Evolutionary conservation across 2,797 vertebrate species (phyloP).

Genomic region (Phoeniculus purpureus): DNA sequence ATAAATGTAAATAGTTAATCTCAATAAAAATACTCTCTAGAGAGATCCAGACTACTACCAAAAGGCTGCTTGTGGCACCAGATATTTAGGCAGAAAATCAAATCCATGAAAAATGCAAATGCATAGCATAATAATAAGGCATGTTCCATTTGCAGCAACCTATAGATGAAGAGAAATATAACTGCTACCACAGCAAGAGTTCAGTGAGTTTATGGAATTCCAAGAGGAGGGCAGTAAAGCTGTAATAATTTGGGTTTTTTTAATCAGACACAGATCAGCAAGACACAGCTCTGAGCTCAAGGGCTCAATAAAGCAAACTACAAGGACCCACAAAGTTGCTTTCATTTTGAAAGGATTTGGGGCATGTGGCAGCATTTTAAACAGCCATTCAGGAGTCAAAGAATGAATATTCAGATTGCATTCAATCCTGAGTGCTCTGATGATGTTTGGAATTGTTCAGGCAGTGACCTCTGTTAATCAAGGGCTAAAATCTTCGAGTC

Average conservation of each 20-base stretch:
- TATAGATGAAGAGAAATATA: not conserved
- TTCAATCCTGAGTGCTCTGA: not conserved
- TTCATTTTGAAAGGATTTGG: not conserved
- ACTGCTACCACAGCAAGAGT: not conserved
- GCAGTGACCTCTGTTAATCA: slow-evolving; percentile 12
- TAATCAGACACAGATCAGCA: not conserved
- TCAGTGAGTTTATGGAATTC: slow-evolving; percentile 1
- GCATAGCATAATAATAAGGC: not conserved
- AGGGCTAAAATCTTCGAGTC: not conserved
- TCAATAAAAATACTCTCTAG: not conserved
- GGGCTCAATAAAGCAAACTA: slow-evolving; percentile 4
- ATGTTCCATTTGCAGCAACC: not conserved
- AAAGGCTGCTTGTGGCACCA: not conserved
- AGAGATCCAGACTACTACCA: not conserved
- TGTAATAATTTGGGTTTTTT: not conserved
- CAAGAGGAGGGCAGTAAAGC: not conserved
- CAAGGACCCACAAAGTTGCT: not conserved
- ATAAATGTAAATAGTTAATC: not conserved
- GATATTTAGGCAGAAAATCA: not conserved
- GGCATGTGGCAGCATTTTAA: not conserved
- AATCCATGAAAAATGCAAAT: not conserved
- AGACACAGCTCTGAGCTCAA: not conserved
- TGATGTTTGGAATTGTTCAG: slow-evolving; percentile 1
- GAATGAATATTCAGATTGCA: slow-evolving; percentile 42
- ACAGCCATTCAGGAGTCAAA: not conserved